These are phyloP conservation scores for Apistogramma diplotaenia DNA, from an alignment of 2,113 vertebrate species.

Conservation along the genomic window DNA sequence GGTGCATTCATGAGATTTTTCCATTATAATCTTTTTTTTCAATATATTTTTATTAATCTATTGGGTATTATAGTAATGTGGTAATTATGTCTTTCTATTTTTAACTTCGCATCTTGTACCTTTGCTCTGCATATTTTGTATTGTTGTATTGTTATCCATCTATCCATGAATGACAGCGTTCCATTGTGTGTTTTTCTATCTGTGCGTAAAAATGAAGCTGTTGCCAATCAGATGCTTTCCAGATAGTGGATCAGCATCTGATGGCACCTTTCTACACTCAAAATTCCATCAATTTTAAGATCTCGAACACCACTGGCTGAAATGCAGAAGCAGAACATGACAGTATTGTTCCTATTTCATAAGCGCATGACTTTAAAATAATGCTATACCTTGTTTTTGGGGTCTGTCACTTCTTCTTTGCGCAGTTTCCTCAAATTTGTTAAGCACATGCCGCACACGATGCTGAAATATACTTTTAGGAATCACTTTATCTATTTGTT, in stretches of 20 bases:
- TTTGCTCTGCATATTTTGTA: background rate
- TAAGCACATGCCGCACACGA: background rate
- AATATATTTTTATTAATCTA: background rate
- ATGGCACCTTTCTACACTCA: no score
- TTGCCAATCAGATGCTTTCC: background rate
- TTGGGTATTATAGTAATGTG: background rate
- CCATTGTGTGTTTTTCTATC: background rate
- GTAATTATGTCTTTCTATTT: background rate
- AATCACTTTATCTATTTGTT: background rate
- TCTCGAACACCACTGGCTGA: no score
- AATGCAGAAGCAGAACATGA: background rate
- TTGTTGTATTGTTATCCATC: background rate
- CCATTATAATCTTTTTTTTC: background rate
- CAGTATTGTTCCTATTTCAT: background rate
- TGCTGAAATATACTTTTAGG: background rate
- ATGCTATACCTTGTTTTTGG: background rate
- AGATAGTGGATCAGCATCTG: no score
- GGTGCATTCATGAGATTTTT: background rate
- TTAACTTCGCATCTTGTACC: fast-evolving
- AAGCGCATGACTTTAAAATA: background rate
- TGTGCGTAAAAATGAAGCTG: background rate
- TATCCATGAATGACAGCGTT: background rate
- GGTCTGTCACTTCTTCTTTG: background rate
- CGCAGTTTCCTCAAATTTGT: background rate
- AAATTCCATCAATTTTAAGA: no score